Base-by-base conservation (phyloP, 2,797 vertebrate species). In the Pangasius krempfi region DNA sequence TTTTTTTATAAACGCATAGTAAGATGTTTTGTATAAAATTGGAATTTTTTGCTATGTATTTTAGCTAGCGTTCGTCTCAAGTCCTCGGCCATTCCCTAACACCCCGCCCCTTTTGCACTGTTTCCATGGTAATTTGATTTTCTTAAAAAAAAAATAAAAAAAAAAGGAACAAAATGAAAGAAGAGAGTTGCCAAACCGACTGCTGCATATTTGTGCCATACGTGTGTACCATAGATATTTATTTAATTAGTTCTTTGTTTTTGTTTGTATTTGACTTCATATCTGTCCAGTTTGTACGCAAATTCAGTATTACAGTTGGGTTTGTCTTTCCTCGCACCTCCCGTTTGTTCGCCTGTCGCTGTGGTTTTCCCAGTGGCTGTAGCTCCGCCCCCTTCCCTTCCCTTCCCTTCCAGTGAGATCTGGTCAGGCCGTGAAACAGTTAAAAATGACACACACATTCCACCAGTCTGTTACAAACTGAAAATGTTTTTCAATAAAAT, bases 1-100 rank as follows among this genome's bases (percentile, higher is more conserved):
- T 97, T 97, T 97, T 97, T 98, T 98, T 98, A 98, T 97, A 97
- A 98, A 98, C 95, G 96, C 97, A 98, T 68, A 97, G 94, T 95
- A 95, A 98, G 97, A 98, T 97, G 97, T 99, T 99, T 99, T 99
- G 98, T 99, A 99, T 98, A 99, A 98, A 99, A 99, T 98, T 96
- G 97, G 97, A 97, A 98, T 98, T 98, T 97, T 97, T 99, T 99
- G 98, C 98, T 97, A 98, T 99, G 98, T 99, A 99, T 99, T 99
- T 97, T 99, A 99, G 98, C 98, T 99, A 99, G 97, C 97, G 97
- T 97, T 98, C 97, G 95, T 97, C 97, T 92, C 96, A 97, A 97
- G 96, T 97, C 95, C 95, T 97, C 95, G 96, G 96, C 96, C 97
- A 94, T 95, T 97, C 96, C 97, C 96, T 96, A 95, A 96, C 96